Conservation (phyloP, 2,797 vertebrate species). For the Coilia nasus region DNA sequence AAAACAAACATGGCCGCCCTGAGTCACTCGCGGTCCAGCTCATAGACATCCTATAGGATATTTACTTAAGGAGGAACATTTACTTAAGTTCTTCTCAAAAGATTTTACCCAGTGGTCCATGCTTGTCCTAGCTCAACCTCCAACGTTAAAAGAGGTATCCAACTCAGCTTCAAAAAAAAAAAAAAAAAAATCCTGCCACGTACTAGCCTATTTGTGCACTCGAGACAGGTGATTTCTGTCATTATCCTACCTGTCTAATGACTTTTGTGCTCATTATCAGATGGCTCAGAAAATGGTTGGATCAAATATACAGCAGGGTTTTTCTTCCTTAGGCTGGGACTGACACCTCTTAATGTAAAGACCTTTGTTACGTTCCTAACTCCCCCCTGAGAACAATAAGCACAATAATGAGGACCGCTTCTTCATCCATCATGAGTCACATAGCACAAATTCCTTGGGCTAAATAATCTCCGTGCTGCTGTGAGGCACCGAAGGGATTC, state of each 20-base stretch:
- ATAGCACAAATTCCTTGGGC: slow-evolving; percentile 2
- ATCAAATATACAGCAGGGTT: background rate
- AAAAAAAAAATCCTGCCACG: too few relatives aligned
- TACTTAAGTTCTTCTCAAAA: too few relatives aligned
- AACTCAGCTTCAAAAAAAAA: too few relatives aligned
- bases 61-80: too few relatives aligned
- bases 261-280: too few relatives aligned
- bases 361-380: too few relatives aligned
- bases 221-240: too few relatives aligned
- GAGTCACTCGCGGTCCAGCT: background rate
- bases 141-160: background rate
- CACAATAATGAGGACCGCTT: background rate
- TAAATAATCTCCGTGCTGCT: background rate
- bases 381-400: background rate
- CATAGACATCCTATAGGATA: background rate
- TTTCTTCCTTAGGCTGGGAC: too few relatives aligned
- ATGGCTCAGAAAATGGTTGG: too few relatives aligned
- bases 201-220: too few relatives aligned
- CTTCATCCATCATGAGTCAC: background rate
- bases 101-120: background rate
- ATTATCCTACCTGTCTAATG: too few relatives aligned
- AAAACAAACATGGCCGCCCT: background rate
- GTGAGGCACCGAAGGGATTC: background rate
- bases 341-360: too few relatives aligned
- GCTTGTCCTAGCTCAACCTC: background rate